Conservation (phyloP, 2,797 vertebrate species). For the Miichthys miiuy region DNA sequence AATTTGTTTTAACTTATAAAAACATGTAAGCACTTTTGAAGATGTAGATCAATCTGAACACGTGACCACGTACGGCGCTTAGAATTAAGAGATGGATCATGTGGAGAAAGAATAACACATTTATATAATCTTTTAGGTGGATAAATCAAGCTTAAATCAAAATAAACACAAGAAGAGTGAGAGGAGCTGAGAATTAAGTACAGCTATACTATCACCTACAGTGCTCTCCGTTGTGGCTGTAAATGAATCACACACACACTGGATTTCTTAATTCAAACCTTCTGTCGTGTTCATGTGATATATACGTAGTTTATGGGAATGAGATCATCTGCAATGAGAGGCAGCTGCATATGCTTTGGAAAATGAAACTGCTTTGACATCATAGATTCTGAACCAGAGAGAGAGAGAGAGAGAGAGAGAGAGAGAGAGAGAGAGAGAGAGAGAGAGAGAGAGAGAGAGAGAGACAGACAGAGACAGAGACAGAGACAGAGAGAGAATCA, state of each 20-base stretch:
- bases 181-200: not conserved
- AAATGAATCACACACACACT: constrained; percentile 48
- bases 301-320: constrained; percentile 43
- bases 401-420: too few species aligned
- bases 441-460: too few species aligned
- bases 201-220: constrained; percentile 16
- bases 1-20: not conserved
- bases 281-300: constrained; percentile 58
- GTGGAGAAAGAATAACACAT: constrained; percentile 14
- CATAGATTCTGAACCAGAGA: constrained; percentile 33
- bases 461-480: too few species aligned
- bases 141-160: constrained; percentile 21
- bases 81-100: not conserved
- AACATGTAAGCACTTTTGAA: not conserved
- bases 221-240: constrained; percentile 52
- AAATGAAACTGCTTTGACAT: constrained; percentile 36
- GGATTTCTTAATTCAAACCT: constrained; percentile 72
- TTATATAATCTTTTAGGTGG: constrained; percentile 1
- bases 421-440: not conserved
- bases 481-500: not conserved
- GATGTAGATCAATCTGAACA: not conserved
- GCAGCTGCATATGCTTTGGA: constrained; percentile 56
- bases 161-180: constrained; percentile 31
- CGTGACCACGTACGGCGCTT: not conserved
- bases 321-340: constrained; percentile 63